Evolutionary conservation across 2,113 vertebrate species (phyloP).

Genomic region (Lepidothrix coronata): DNA sequence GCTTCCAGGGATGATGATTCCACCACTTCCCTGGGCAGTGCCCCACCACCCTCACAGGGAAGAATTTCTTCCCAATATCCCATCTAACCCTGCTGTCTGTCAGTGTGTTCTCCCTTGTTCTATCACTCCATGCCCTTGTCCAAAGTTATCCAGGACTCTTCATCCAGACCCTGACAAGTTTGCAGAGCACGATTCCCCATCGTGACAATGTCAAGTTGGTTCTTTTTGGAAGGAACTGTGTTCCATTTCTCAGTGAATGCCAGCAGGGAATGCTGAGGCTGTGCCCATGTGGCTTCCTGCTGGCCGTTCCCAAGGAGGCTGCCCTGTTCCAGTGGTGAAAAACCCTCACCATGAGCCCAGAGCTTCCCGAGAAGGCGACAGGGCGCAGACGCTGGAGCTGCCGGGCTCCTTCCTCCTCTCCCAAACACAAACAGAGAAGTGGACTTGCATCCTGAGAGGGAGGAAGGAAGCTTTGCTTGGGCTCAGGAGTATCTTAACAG

Average conservation of each 20-base stretch:
- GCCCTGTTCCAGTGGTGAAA: background rate
- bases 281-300: background rate
- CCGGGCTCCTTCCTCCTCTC: slow-evolving; percentile 44
- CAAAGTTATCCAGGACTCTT: background rate
- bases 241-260: background rate
- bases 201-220: background rate
- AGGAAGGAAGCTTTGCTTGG: slow-evolving; percentile 37
- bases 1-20: background rate
- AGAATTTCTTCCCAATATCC: background rate
- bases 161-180: background rate
- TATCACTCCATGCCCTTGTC: background rate
- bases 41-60: background rate
- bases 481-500: background rate
- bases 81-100: background rate
- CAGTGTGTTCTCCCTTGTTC: background rate
- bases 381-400: background rate
- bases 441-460: slow-evolving; percentile 28
- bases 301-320: background rate
- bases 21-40: background rate
- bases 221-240: background rate
- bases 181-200: background rate
- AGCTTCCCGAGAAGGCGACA: background rate
- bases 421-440: slow-evolving; percentile 12
- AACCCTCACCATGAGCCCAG: background rate
- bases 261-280: background rate